phyloP scores from a whole-genome alignment of 1,140 invertebrate species.

The Solenopsis fugax region DNA sequence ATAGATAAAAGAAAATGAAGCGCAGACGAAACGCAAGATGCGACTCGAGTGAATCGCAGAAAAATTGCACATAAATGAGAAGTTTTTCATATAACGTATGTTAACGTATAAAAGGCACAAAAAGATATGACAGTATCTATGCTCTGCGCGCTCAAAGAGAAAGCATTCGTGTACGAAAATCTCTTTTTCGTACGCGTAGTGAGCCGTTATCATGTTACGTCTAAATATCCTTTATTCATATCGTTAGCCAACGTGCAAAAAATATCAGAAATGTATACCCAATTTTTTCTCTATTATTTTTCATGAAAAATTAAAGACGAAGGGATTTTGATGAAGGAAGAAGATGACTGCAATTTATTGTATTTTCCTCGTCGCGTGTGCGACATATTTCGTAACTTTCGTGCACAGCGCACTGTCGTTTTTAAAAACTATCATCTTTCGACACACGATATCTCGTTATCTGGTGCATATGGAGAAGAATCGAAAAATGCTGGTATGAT shows the following conservation, averaged over 20 bases:
- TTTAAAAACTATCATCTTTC: conserved; percentile 37
- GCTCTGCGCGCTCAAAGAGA: conserved; percentile 50
- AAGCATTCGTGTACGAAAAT: conserved; percentile 32
- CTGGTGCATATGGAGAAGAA: conserved; percentile 33
- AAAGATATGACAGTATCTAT: conserved; percentile 32
- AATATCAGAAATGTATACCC: neutral
- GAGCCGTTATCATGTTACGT: conserved; percentile 30
- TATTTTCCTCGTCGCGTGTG: neutral
- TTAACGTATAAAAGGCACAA: conserved; percentile 49
- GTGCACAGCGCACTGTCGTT: neutral
- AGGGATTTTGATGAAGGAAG: too few relatives aligned
- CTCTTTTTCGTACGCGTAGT: neutral
- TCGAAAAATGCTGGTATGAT: conserved; percentile 42
- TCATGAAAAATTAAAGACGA: neutral
- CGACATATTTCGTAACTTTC: neutral
- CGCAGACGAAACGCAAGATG: conserved; percentile 38
- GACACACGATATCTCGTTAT: conserved; percentile 55
- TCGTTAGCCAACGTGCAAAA: conserved; percentile 18
- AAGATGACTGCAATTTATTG: neutral
- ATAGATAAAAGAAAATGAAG: conserved; percentile 48
- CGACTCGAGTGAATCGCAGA: conserved; percentile 39
- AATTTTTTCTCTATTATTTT: neutral
- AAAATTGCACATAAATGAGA: conserved; percentile 50
- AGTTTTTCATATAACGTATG: conserved; percentile 55
- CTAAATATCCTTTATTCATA: conserved; percentile 45